Evolutionary conservation across 2,888 invertebrate genomes (phyloP).

Genomic region (Uropetala carovei): DNA sequence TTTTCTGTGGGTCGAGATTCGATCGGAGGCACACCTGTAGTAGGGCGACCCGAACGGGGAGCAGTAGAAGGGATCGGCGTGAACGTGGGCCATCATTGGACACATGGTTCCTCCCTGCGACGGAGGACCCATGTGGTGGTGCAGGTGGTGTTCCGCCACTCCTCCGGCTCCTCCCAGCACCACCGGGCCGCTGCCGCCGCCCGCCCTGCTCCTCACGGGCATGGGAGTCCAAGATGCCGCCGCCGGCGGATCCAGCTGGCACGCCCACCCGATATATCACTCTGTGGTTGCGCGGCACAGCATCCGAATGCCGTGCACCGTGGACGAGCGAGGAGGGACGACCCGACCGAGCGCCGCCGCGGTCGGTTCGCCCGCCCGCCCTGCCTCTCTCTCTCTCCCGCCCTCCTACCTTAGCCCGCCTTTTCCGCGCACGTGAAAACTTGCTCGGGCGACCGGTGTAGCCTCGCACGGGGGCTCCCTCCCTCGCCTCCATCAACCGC

Average conservation of each 20-base stretch:
- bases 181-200: conserved; percentile 70
- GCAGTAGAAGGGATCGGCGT: conserved; percentile 79
- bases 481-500: conserved; percentile 31
- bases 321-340: conserved; percentile 1
- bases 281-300: conserved; percentile 57
- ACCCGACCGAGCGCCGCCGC: conserved; percentile 69
- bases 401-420: conserved; percentile 60
- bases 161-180: conserved; percentile 66
- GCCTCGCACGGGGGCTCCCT: conserved; percentile 63
- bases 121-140: conserved; percentile 71
- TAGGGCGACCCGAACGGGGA: conserved; percentile 79
- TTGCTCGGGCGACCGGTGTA: conserved; percentile 62
- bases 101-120: conserved; percentile 68
- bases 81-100: conserved; percentile 74
- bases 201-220: conserved; percentile 65
- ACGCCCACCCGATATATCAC: conserved; percentile 53
- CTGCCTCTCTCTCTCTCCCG: conserved; percentile 47
- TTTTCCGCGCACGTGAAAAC: conserved; percentile 64
- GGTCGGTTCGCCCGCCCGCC: conserved; percentile 67
- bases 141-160: conserved; percentile 69
- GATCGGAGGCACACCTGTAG: conserved; percentile 76
- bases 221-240: conserved; percentile 58
- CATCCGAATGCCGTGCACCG: conserved; percentile 61
- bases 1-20: conserved; percentile 61
- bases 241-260: conserved; percentile 57